phyloP scores from a whole-genome alignment of 1,140 invertebrate species.

The Rhagoletis zephyria region DNA sequence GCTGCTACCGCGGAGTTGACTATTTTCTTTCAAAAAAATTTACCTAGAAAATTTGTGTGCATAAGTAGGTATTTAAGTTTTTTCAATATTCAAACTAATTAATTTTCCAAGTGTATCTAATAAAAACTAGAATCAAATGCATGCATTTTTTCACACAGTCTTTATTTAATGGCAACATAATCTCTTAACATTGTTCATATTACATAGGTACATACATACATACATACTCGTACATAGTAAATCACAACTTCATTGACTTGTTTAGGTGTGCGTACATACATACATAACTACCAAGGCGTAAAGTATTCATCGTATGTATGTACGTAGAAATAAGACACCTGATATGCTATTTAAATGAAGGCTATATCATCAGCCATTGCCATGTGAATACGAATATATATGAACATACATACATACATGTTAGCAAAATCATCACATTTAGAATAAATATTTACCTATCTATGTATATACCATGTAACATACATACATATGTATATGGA shows the following conservation, averaged over 20 bases:
- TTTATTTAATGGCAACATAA: conserved; percentile 16
- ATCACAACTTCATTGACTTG: conserved; percentile 20
- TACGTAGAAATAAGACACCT: not conserved
- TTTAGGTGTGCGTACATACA: not conserved
- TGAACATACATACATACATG: not conserved
- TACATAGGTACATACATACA: not conserved
- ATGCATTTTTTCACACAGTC: not conserved
- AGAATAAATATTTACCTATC: not conserved
- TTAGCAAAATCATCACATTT: not conserved
- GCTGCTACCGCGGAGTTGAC: too few species aligned
- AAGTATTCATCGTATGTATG: not conserved
- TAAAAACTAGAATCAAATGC: too few species aligned
- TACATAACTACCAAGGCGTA: not conserved
- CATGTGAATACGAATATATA: not conserved
- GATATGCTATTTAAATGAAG: conserved; percentile 6
- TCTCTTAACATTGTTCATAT: not conserved
- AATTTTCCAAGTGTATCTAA: not conserved
- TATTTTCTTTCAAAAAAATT: too few species aligned
- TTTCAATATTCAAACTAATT: not conserved
- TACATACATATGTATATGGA: not conserved
- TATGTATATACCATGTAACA: not conserved
- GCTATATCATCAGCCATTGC: not conserved
- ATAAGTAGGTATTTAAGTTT: too few species aligned
- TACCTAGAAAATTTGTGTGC: too few species aligned
- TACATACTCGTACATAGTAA: not conserved